Conservation (phyloP, 2,113 vertebrate genomes). For the Gadus chalcogrammus region DNA sequence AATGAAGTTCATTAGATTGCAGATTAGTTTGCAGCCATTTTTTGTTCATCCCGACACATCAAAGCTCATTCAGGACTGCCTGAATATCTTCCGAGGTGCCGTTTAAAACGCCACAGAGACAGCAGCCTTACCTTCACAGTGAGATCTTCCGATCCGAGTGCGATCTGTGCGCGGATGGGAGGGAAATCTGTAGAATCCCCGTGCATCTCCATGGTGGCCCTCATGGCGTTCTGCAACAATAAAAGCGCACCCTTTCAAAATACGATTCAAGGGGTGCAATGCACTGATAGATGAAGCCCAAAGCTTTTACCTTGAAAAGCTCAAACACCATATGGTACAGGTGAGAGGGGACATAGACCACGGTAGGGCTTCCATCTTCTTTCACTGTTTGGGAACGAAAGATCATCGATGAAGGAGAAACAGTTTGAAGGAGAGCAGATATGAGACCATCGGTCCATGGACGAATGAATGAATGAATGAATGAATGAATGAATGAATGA, state of each 20-base stretch:
- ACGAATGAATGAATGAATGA: not conserved
- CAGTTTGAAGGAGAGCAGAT: slow-evolving; percentile 13
- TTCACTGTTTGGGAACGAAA: slow-evolving; percentile 70
- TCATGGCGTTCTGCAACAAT: slow-evolving; percentile 89
- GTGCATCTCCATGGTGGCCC: slow-evolving; percentile 91
- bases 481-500: slow-evolving; percentile 50
- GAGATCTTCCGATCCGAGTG: slow-evolving; percentile 86
- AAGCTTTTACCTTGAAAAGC: slow-evolving; percentile 89
- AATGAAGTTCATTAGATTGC: too few relatives aligned
- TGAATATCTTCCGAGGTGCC: not conserved
- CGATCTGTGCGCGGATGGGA: slow-evolving; percentile 79
- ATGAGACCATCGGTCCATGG: not conserved
- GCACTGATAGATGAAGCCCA: not conserved
- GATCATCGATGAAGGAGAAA: slow-evolving; percentile 3
- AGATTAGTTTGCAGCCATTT: too few relatives aligned
- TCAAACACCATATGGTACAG: slow-evolving; percentile 99
- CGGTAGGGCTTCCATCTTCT: slow-evolving; percentile 80
- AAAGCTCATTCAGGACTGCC: not conserved
- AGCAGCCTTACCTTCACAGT: slow-evolving; percentile 85
- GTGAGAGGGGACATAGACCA: slow-evolving; percentile 97
- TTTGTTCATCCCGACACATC: not conserved
- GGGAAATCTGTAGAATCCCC: slow-evolving; percentile 83
- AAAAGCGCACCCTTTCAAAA: not conserved
- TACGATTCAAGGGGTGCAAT: not conserved
- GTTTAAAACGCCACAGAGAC: not conserved